Percentiles rank a stretch among this genome's conserved stretches.
Evolutionary conservation across 2,113 vertebrate genomes (phyloP).

Genomic region (Sinocyclocheilus grahami): DNA sequence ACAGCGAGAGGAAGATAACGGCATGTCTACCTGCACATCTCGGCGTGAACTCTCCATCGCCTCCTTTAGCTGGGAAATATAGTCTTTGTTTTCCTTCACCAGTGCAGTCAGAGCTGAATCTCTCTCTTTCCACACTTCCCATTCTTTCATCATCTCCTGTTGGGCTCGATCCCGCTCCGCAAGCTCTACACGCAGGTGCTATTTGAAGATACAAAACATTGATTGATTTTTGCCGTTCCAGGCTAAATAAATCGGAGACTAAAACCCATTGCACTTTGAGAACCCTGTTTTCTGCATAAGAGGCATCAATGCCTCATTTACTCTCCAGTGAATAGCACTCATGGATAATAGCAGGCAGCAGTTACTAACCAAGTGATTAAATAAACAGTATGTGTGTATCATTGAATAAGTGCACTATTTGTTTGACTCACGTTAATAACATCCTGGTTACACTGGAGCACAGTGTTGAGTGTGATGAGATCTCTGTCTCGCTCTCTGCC

Average conservation of each 20-base stretch:
- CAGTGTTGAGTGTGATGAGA: slow-evolving; percentile 70
- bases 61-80: slow-evolving; percentile 66
- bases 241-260: background rate
- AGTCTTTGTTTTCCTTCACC: slow-evolving; percentile 72
- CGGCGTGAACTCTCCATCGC: slow-evolving; percentile 67
- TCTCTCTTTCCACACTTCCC: slow-evolving; percentile 66
- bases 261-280: too few species aligned
- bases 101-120: slow-evolving; percentile 64
- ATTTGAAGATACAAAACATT: background rate
- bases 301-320: background rate
- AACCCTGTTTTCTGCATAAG: background rate
- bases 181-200: slow-evolving; percentile 74
- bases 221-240: background rate
- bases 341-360: background rate
- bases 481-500: slow-evolving; percentile 73
- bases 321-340: background rate
- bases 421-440: slow-evolving; percentile 71
- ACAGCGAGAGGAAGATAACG: background rate
- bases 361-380: background rate
- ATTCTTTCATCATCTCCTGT: slow-evolving; percentile 69
- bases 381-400: slow-evolving; percentile 1
- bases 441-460: slow-evolving; percentile 78
- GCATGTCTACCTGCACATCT: slow-evolving; percentile 68
- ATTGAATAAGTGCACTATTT: background rate
- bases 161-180: slow-evolving; percentile 66